phyloP scores from a whole-genome alignment of 2,113 vertebrate genomes.

The Himantopus leucocephalus region DNA sequence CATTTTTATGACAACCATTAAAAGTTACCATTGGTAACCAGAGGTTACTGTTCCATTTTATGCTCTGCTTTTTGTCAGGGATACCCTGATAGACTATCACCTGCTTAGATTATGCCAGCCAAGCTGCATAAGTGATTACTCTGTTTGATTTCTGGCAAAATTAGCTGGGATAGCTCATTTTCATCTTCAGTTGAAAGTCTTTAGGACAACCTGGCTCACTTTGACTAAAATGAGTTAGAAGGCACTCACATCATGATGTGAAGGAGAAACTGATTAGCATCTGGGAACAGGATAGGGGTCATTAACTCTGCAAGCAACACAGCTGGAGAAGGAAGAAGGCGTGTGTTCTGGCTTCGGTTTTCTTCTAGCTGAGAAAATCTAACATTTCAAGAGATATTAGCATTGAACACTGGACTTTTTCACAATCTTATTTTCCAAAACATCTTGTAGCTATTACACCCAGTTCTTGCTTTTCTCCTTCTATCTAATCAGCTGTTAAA shows the following conservation, averaged over 20 bases:
- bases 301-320: constrained; percentile 18
- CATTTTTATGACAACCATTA: background rate
- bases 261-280: constrained; percentile 33
- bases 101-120: background rate
- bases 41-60: background rate
- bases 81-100: background rate
- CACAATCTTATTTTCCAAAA: background rate
- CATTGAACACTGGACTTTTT: background rate
- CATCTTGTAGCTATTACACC: background rate
- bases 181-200: background rate
- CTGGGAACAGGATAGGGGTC: background rate
- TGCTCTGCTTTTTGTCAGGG: background rate
- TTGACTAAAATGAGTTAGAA: background rate
- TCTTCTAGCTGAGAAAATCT: background rate
- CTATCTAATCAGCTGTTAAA: background rate
- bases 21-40: background rate
- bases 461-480: background rate
- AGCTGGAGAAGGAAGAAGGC: background rate
- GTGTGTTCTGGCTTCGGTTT: background rate
- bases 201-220: background rate
- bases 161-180: background rate
- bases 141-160: background rate
- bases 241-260: background rate
- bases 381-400: background rate
- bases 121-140: background rate